Conservation (phyloP, 1,140 invertebrate species). For the Pissodes strobi region DNA sequence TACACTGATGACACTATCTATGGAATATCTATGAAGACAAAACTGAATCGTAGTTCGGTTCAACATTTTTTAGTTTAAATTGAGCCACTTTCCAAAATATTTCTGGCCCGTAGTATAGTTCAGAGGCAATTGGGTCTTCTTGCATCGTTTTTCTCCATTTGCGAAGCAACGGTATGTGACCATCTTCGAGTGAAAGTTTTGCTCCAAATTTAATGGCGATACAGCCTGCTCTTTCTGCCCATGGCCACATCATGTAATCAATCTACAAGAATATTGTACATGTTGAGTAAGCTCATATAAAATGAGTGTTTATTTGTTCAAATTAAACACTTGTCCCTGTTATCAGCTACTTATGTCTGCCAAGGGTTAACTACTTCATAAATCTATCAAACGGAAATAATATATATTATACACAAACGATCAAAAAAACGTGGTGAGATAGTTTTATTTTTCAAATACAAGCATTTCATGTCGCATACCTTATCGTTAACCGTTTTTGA, state of each 20-base stretch:
- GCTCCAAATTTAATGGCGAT: constrained; percentile 61
- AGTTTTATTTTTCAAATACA: no score
- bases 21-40: constrained; percentile 28
- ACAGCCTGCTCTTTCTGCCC: constrained; percentile 71
- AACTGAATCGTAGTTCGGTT: constrained; percentile 46
- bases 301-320: neutral
- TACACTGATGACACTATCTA: no score
- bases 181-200: constrained; percentile 59
- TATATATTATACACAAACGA: no score
- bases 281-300: neutral
- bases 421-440: no score
- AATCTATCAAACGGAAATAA: no score
- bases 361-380: no score
- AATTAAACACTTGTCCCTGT: no score
- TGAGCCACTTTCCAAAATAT: constrained; percentile 46
- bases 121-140: constrained; percentile 60
- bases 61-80: constrained; percentile 35
- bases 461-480: no score
- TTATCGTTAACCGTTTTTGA: no score
- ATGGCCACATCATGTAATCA: constrained; percentile 91
- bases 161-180: constrained; percentile 39
- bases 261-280: constrained; percentile 46
- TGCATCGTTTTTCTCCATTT: constrained; percentile 74
- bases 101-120: constrained; percentile 47
- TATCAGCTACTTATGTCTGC: no score